Evolutionary conservation across 2,797 vertebrate species (phyloP).

Genomic region (Coilia nasus): DNA sequence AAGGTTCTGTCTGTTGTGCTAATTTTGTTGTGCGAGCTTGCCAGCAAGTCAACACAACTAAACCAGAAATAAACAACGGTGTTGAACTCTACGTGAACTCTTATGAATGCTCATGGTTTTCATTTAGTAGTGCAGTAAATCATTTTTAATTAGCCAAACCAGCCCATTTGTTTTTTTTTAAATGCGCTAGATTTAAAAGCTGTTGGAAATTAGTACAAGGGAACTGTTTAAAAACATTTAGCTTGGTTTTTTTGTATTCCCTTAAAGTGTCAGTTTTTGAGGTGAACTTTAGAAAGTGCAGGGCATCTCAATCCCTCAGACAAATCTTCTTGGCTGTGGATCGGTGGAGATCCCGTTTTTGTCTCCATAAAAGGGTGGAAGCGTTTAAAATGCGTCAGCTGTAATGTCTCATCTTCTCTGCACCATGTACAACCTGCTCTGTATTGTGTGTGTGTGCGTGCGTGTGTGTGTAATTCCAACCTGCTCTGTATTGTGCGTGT

Average conservation of each 20-base stretch:
- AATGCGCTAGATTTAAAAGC: neutral
- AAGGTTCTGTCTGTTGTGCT: neutral
- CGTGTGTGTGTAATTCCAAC: neutral
- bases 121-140: constrained; percentile 43
- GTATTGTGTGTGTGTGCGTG: neutral
- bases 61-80: constrained; percentile 29
- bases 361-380: constrained; percentile 44
- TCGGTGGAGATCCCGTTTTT: constrained; percentile 25
- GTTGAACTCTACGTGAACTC: constrained; percentile 38
- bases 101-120: constrained; percentile 23
- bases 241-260: constrained; percentile 2
- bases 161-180: neutral
- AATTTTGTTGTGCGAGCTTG: constrained; percentile 3
- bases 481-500: too few species aligned
- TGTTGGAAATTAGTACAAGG: neutral
- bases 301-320: neutral
- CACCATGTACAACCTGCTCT: neutral
- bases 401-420: constrained; percentile 16
- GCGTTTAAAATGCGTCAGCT: constrained; percentile 45
- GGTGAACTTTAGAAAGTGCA: neutral
- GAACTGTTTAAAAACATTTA: neutral
- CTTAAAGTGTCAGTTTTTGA: neutral
- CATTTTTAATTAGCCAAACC: constrained; percentile 49
- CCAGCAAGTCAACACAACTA: neutral
- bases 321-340: neutral